Base-by-base conservation (phyloP, 2,888 invertebrate genomes). In the Cephus runcator region DNA sequence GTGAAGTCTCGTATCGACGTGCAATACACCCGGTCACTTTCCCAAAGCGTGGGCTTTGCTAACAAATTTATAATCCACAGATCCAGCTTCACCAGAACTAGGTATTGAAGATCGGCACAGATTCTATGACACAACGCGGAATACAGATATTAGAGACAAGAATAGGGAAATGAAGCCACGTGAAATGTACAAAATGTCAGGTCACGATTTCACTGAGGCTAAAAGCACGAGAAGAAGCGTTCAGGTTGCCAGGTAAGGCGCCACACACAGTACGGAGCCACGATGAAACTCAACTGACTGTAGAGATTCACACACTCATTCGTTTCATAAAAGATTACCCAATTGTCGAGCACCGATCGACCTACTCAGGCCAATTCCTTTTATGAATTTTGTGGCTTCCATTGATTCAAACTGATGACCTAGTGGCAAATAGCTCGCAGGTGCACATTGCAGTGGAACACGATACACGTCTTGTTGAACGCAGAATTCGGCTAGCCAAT, bases 331-430 rank as follows among this genome's bases (percentile, higher is more conserved):
- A 56, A 56, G 56, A 40, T 15, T 56, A 15, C 56, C 56, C 56
- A 56, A 56, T 56, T 56, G 23, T 23, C 56, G 23, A 34, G 34
- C 11, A 34, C 33, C 35, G 15, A 35, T 34, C 73, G 77, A 79
- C 79, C 83, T 83, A 78, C 83, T 83, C 85, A 79, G 79, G 76
- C 79, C 79, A 83, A 84, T 84, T 83, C 80, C 81, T 78, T 79
- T 76, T 83, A 78, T 56, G 77, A 75, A 77, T 75, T 78, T 79
- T 36, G 77, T 82, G 81, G 79, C 69, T 74, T 75, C 56, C 79
- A 80, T 56, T 56, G 23, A 79, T 79, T 77, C 79, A 79, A 76
- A 79, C 78, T 78, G 77, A 76, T 79, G 79, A 79, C 77, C 79
- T 79, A 79, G 76, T 76, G 69, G 69, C 79, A 36, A 75, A 73